Evolutionary conservation across 2,888 invertebrate genomes (phyloP).

Genomic region (Odontomyia ornata): DNA sequence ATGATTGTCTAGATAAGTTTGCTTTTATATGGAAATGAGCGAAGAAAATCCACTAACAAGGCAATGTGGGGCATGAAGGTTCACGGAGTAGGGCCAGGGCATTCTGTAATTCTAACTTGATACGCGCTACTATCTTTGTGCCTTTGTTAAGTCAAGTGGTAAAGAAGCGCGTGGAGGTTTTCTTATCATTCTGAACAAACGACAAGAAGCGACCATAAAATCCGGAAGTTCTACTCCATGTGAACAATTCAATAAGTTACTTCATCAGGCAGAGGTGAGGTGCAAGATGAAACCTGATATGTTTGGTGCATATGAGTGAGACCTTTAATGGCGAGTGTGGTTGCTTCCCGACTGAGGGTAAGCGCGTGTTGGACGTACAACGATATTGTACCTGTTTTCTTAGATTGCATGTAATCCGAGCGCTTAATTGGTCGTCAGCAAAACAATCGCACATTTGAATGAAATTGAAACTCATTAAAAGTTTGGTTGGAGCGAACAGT

Average conservation of each 20-base stretch:
- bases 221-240: no score
- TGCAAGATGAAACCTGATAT: conserved; percentile 24
- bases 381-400: not conserved
- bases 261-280: no score
- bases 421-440: not conserved
- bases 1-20: conserved; percentile 15
- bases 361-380: not conserved
- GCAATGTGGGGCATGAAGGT: not conserved
- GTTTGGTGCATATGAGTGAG: not conserved
- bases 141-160: no score
- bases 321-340: conserved; percentile 15
- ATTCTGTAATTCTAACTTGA: no score
- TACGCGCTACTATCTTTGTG: no score
- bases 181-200: no score
- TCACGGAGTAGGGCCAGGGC: not conserved
- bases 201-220: no score
- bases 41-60: conserved; percentile 2
- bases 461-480: not conserved
- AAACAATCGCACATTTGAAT: not conserved
- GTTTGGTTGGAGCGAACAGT: not conserved
- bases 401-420: not conserved
- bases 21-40: conserved; percentile 37
- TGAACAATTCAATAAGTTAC: no score
- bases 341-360: not conserved
- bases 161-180: no score